phyloP scores from a whole-genome alignment of 1,140 invertebrate genomes.

The Procambarus virginalis region DNA sequence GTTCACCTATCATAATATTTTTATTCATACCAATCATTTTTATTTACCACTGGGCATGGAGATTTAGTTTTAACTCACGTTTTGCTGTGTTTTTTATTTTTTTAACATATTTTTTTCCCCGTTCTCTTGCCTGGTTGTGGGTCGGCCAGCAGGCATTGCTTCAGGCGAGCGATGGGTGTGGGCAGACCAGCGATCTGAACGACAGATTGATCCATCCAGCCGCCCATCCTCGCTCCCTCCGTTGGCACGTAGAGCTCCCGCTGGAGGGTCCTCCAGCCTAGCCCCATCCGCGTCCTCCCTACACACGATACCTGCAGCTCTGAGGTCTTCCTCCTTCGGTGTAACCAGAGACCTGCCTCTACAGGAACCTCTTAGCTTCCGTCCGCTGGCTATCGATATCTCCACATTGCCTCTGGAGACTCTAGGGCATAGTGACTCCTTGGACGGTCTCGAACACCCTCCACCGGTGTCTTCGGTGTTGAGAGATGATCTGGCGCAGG shows the following conservation, averaged over 20 bases:
- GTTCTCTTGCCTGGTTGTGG: background rate
- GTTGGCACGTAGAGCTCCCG: background rate
- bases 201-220: background rate
- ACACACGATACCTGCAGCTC: background rate
- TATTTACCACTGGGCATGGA: background rate
- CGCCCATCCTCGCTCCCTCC: background rate
- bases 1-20: slow-evolving; percentile 14
- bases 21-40: slow-evolving; percentile 17
- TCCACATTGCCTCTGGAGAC: slow-evolving; percentile 45
- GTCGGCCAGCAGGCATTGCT: background rate
- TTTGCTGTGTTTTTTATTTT: background rate
- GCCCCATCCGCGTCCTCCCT: slow-evolving; percentile 4
- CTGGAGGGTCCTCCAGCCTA: background rate
- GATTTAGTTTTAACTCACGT: background rate
- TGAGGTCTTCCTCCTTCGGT: background rate
- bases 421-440: background rate
- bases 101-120: background rate
- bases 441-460: background rate
- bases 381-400: slow-evolving; percentile 47
- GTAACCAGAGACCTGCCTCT: background rate
- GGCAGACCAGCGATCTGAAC: slow-evolving; percentile 19
- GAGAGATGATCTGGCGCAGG: background rate
- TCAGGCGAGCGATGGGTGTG: slow-evolving; percentile 47
- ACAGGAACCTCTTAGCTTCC: background rate
- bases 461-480: background rate